Base-by-base conservation (phyloP, 2,888 invertebrate species). In the Meteorus cinctellus region DNA sequence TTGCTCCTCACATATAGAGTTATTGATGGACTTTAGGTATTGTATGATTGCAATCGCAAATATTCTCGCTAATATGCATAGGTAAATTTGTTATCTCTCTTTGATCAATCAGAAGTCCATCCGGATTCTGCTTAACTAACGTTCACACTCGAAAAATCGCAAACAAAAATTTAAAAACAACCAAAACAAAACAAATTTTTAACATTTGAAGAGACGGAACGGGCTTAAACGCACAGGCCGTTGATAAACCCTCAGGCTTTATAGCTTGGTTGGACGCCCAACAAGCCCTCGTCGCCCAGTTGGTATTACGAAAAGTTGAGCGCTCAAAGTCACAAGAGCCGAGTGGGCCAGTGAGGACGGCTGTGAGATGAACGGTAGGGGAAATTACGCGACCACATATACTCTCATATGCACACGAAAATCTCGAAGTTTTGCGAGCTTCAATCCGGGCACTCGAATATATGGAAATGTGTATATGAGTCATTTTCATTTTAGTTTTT, bases 201-300 rank as follows among this genome's bases (percentile, higher is more conserved):
- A 14, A 31, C 29, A 31, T 62, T 62, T n/a, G 14, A 34, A n/a
- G n/a, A 14, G 4, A n/a, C 16, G 31, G 29, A 62, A 62, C 34
- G 6, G 62, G n/a, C 62, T 62, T 62, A 31, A n/a, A 62, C 19
- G 29, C 6, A 5, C 16, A n/a, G 36, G 34, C 55, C 59, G 62
- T 71, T 71, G 60, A 71, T 71, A 71, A 71, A 62, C 19, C 48
- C 59, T n/a, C 29, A 34, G 34, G 69, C 59, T 59, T 69, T 59
- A 31, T 51, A 31, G 55, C n/a, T n/a, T 67, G 45, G 45, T 68
- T 68, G 45, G 51, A 31, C 31, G 68, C 51, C 31, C 68, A 68
- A 68, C 29, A 31, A 34, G 55, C 69, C 24, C 69, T 69, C 55
- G 48, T 55, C 69, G 69, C 19, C 60, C 24, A 60, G 71, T 41